A percentile compares a stretch with the other conserved stretches of the same genome.
These are phyloP conservation scores for Yoshiicerus persimilis DNA, from an alignment of 1,140 invertebrate species.

Conservation along the genomic window DNA sequence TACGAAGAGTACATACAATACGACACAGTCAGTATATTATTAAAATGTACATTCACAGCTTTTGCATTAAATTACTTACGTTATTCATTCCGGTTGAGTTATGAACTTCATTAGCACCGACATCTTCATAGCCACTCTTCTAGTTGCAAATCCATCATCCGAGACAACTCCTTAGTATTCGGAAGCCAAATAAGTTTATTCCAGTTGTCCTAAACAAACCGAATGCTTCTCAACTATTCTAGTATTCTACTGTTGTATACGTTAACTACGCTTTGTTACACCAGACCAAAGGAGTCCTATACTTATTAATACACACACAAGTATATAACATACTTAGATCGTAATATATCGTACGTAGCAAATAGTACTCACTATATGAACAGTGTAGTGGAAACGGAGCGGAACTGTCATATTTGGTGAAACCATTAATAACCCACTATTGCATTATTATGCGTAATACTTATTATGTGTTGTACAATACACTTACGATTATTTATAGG, in stretches of 20 bases:
- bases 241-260: not conserved
- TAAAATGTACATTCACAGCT: not conserved
- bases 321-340: not conserved
- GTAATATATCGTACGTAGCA: not conserved
- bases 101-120: slow-evolving; percentile 22
- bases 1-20: not conserved
- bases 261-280: not conserved
- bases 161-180: not conserved
- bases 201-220: not conserved
- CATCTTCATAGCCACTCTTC: not conserved
- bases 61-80: not conserved
- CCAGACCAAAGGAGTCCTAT: not conserved
- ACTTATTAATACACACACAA: not conserved
- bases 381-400: slow-evolving; percentile 13
- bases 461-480: not conserved
- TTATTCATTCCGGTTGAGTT: not conserved
- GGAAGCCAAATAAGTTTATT: not conserved
- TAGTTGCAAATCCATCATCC: slow-evolving; percentile 7
- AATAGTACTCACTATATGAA: not conserved
- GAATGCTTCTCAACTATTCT: not conserved
- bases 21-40: not conserved
- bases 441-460: not conserved
- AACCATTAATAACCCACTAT: slow-evolving; percentile 2
- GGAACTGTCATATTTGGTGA: not conserved
- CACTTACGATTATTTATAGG: not conserved